phyloP scores from a whole-genome alignment of 1,140 invertebrate genomes.

The Berghia stephanieae region DNA sequence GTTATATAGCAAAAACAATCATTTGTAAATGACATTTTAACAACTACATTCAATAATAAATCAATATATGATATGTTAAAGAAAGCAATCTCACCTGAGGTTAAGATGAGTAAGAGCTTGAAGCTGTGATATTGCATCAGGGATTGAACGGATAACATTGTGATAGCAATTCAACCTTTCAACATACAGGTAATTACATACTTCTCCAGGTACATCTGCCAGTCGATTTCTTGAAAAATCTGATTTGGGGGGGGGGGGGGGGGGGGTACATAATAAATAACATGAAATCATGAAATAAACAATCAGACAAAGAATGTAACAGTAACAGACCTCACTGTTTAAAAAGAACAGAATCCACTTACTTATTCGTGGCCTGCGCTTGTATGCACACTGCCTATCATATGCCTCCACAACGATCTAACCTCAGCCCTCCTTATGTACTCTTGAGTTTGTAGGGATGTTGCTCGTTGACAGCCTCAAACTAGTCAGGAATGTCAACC shows the following conservation, averaged over 20 bases:
- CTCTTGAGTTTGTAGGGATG: too few relatives aligned
- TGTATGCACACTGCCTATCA: too few relatives aligned
- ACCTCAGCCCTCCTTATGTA: too few relatives aligned
- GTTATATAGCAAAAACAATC: not conserved
- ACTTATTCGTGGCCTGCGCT: too few relatives aligned
- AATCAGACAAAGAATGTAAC: too few relatives aligned
- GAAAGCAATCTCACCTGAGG: slow-evolving; percentile 75
- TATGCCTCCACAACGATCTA: too few relatives aligned
- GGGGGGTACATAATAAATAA: too few relatives aligned
- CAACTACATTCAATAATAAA: too few relatives aligned
- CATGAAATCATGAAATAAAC: not conserved
- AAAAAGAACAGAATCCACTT: not conserved
- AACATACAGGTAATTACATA: slow-evolving; percentile 85
- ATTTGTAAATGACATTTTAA: not conserved
- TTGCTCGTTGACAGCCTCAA: too few relatives aligned
- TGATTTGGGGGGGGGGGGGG: too few relatives aligned
- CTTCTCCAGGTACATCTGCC: slow-evolving; percentile 85
- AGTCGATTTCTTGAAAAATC: slow-evolving; percentile 94
- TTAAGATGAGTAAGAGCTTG: slow-evolving; percentile 88
- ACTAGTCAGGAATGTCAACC: too few relatives aligned
- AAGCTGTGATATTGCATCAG: slow-evolving; percentile 81
- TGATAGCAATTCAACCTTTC: slow-evolving; percentile 89
- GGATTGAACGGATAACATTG: slow-evolving; percentile 87
- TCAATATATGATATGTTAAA: not conserved
- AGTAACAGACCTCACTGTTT: not conserved